Base-by-base conservation (phyloP, 2,888 invertebrate genomes). In the Pristionchus maxplancki region DNA sequence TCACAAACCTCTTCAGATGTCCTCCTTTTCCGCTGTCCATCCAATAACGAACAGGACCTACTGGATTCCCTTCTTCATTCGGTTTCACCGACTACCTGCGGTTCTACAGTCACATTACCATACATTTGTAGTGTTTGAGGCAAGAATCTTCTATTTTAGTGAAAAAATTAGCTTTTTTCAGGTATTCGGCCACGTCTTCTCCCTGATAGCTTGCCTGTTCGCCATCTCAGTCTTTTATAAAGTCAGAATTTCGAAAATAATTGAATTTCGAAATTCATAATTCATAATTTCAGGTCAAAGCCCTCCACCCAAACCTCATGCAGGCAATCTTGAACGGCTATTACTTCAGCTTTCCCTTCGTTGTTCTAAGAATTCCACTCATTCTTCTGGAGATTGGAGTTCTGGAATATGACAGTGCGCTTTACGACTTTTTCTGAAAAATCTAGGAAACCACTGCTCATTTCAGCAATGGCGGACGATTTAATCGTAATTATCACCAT, bases 1-100 rank as follows among this genome's bases (percentile, higher is more conserved):
- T n/a, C n/a, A n/a, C n/a, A n/a, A n/a, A n/a, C n/a, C n/a, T n/a
- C n/a, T n/a, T 58, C 64, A 67, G 67, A 31, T 67, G 67, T 67
- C 67, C 15, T 67, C 67, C 31, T 67, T 67, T 34, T 24, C 15
- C 6, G 67, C 67, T 6, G 34, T 67, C 0, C 31, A 34, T 8
- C 67, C 31, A 17, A 34, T 31, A 2, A 67, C 67, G 13, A 67
- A 67, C 15, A 11, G 31, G 20, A 34, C 67, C 1, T 31, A 31
- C 3, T 74, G 74, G 74, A 74, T 88, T 24, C 74, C 31, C n/a
- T 78, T 88, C 58, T 50, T 88, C 62, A 78, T 78, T 44, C 64
- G 53, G 40, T 81, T n/a, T 50, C 13, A 58, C 34, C 53, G 88
- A 31, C 15, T 81, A 31, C 84, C 31, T 17, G 50, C 83, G 62